Evolutionary conservation across 1,140 invertebrate species (phyloP).

Genomic region (Heliconius hermathena): DNA sequence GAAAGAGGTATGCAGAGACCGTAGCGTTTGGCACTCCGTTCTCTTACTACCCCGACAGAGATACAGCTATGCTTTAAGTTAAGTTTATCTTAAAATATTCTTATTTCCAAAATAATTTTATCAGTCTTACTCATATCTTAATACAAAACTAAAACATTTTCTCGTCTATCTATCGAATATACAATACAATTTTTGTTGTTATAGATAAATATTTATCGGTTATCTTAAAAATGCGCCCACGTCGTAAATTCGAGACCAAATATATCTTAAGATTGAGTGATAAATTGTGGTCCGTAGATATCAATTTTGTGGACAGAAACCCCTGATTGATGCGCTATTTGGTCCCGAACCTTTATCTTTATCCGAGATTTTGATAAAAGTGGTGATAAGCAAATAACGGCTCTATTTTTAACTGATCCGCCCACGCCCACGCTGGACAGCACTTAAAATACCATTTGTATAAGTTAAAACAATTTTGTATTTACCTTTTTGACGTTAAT

Average conservation of each 20-base stretch:
- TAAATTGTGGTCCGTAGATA: conserved; percentile 46
- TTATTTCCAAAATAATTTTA: background rate
- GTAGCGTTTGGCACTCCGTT: too few relatives aligned
- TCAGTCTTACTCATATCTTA: background rate
- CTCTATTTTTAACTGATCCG: conserved; percentile 25
- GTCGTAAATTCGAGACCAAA: conserved; percentile 29
- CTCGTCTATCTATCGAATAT: background rate
- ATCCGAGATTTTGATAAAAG: conserved; percentile 34
- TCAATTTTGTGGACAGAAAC: conserved; percentile 44
- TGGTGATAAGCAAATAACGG: conserved; percentile 33
- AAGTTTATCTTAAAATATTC: background rate
- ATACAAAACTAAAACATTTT: background rate
- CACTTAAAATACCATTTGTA: conserved; percentile 1
- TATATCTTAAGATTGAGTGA: conserved; percentile 46
- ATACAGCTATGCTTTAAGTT: too few relatives aligned
- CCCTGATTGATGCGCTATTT: conserved; percentile 50
- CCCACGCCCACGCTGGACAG: conserved; percentile 9
- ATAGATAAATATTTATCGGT: conserved; percentile 16
- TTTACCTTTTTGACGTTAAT: background rate
- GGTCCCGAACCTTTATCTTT: conserved; percentile 43
- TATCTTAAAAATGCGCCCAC: conserved; percentile 29
- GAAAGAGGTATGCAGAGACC: too few relatives aligned
- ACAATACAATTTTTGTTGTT: conserved; percentile 17
- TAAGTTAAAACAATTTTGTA: background rate
- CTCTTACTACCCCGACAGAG: too few relatives aligned